Base-by-base conservation (phyloP, 2,888 invertebrate species). In the Galerucella pusilla region DNA sequence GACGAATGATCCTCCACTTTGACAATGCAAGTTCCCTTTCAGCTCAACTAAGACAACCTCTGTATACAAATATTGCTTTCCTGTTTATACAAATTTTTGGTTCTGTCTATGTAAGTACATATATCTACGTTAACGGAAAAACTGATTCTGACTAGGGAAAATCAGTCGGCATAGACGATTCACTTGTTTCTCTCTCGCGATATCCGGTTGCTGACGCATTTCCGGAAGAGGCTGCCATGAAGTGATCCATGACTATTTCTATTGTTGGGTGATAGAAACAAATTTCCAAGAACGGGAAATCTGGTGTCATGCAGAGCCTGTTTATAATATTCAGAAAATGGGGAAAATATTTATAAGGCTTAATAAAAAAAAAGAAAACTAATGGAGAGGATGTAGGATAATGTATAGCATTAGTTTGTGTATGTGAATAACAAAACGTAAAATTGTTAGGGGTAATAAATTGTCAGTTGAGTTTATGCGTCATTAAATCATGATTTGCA, bases 161-260 rank as follows among this genome's bases (percentile, higher is more conserved):
- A 49, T 16, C 45, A 46, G 60, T 66, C 66, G 45, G 59, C 66
- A 64, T 71, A 68, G 67, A 74, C 71, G 72, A 72, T 80, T 79
- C 78, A 76, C 78, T 79, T 80, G 78, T 80, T 80, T 81, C 80
- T 80, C 78, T 81, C 80, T 80, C 78, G 78, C 74, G 78, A 79
- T 78, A 79, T 82, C 82, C 81, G 82, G 75, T 68, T 75, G 81
- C 80, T 83, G 83, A 83, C 83, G 83, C 83, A 83, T 80, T 81
- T 83, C 83, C 83, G 80, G 79, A 74, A 81, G 75, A 76, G 71
- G 75, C 70, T 75, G 78, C 75, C 79, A 75, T 76, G 71, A 78
- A 79, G 77, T 77, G 78, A 79, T 79, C 77, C 79, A 78, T 80
- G 75, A 80, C 79, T 77, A 76, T 75, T 79, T 71, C 79, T 75